Percentiles rank a stretch among this genome's conserved stretches.
These are phyloP conservation scores for Aratinga solstitialis DNA, from an alignment of 2,797 vertebrate species.

Conservation along the genomic window DNA sequence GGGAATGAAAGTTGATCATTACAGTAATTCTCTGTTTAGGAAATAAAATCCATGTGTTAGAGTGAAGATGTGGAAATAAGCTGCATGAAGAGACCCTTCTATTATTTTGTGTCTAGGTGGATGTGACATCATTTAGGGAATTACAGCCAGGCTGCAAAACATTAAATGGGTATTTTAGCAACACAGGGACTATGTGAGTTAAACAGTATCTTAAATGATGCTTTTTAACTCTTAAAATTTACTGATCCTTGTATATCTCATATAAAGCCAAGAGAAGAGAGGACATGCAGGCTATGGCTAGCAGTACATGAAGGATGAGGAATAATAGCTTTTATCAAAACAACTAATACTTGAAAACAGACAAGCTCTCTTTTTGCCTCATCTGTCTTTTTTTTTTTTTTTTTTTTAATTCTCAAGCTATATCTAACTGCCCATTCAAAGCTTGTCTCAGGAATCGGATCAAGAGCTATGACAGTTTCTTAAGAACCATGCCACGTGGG, in stretches of 20 bases:
- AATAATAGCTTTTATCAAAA: neutral
- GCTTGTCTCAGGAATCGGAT: neutral
- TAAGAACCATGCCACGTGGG: neutral
- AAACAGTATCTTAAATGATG: neutral
- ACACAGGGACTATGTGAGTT: neutral
- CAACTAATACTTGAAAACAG: neutral
- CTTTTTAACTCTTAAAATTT: neutral
- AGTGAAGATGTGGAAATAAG: constrained; percentile 8
- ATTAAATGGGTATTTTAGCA: neutral
- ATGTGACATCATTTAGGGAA: neutral
- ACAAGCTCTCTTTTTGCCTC: neutral
- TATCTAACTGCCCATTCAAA: neutral
- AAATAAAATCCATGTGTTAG: neutral
- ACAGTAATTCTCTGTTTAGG: neutral
- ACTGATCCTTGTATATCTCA: neutral
- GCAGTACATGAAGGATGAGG: neutral
- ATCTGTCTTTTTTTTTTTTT: neutral
- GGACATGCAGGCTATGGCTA: neutral
- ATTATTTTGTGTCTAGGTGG: neutral
- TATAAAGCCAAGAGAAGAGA: neutral
- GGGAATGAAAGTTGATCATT: neutral
- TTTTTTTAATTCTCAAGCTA: neutral
- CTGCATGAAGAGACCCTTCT: neutral
- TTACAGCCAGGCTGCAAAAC: neutral
- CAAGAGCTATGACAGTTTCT: neutral